Conservation (phyloP, 2,888 invertebrate species). For the Chloroclystis v-ata region DNA sequence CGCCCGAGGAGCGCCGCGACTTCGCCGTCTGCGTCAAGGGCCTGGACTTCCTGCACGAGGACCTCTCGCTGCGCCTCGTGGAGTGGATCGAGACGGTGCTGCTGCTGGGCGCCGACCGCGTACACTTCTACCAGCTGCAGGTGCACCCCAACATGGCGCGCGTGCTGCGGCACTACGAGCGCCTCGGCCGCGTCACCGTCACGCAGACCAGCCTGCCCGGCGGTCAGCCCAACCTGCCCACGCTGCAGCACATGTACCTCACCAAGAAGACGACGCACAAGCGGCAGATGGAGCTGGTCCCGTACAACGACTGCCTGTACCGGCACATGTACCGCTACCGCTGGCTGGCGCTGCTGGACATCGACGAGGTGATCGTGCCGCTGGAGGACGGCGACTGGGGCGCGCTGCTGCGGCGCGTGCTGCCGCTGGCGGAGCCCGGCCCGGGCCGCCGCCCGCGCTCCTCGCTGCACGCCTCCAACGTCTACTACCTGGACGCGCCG, state of each 20-base stretch:
- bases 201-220: constrained; percentile 91
- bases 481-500: constrained; percentile 94
- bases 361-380: constrained; percentile 97
- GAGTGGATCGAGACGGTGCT: constrained; percentile 96
- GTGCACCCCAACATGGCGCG: constrained; percentile 95
- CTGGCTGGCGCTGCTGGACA: constrained; percentile 93
- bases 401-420: constrained; percentile 84
- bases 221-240: constrained; percentile 92
- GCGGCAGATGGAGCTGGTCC: constrained; percentile 95
- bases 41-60: constrained; percentile 93
- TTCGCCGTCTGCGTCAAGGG: constrained; percentile 97
- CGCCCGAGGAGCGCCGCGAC: constrained; percentile 69
- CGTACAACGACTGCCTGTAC: constrained; percentile 97
- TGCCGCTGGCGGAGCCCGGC: constrained; percentile 80
- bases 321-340: constrained; percentile 93
- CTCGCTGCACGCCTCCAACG: constrained; percentile 92
- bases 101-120: constrained; percentile 92
- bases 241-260: constrained; percentile 92
- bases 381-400: constrained; percentile 85
- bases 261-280: constrained; percentile 95
- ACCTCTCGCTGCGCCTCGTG: constrained; percentile 90
- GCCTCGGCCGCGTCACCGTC: constrained; percentile 83
- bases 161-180: constrained; percentile 83
- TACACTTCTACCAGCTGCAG: constrained; percentile 93
- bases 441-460: constrained; percentile 79